phyloP scores from a whole-genome alignment of 2,797 vertebrate species.

The Acrocephalus scirpaceus region DNA sequence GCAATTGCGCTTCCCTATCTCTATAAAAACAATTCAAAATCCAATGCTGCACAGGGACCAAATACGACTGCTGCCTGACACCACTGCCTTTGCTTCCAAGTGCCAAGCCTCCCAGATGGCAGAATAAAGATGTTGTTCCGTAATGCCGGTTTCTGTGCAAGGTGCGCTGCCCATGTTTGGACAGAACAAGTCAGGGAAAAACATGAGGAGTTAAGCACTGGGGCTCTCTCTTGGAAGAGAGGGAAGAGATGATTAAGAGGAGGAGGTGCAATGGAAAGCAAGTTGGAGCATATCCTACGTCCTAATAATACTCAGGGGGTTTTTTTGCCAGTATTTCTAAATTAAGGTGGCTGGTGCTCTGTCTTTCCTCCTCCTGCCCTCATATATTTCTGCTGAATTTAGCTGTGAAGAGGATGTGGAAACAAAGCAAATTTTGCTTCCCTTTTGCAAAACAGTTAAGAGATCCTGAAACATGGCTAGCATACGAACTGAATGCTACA shows the following conservation, averaged over 20 bases:
- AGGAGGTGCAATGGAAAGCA: background rate
- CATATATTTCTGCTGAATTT: conserved; percentile 15
- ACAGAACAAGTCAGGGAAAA: background rate
- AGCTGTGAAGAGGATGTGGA: conserved; percentile 12
- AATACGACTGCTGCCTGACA: background rate
- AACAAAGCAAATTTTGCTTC: conserved; percentile 56
- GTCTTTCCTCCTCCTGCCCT: conserved; percentile 17
- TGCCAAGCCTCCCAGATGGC: conserved; percentile 21
- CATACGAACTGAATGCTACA: conserved; percentile 2
- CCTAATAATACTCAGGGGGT: background rate
- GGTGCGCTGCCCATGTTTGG: background rate
- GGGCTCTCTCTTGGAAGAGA: background rate
- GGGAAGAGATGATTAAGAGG: background rate
- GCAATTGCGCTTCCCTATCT: background rate
- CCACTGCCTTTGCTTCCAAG: background rate
- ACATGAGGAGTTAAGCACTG: background rate
- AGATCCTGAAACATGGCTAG: conserved; percentile 39
- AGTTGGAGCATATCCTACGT: background rate
- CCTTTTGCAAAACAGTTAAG: conserved; percentile 36
- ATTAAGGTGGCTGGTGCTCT: conserved; percentile 2
- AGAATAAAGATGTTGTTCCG: background rate
- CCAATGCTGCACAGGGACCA: background rate
- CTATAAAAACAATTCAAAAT: conserved; percentile 18
- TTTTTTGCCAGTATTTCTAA: background rate
- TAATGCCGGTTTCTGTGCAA: background rate